Evolutionary conservation across 2,113 vertebrate species (phyloP), one percentile per base, ranked within the genome.

Genomic region (Xiphorhynchus elegans): DNA sequence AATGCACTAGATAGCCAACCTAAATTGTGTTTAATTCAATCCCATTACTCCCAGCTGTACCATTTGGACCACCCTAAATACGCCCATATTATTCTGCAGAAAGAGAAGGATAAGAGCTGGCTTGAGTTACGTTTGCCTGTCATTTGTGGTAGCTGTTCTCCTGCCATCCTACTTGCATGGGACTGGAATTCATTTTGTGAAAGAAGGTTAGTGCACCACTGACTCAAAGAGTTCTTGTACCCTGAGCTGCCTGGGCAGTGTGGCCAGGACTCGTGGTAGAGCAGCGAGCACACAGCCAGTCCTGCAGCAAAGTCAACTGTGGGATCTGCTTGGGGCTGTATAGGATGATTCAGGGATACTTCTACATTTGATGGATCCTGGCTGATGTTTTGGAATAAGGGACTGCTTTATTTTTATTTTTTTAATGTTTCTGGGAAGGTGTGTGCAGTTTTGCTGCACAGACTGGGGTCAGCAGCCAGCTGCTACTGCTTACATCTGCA

Each of bases 21-120:
- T 90, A 96, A 97, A 88, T 78, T 93, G 92, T 78, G 26, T 78
- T 96, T 97, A 95, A 94, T 93, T 95, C 93, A 93, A 60, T 64
- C 92, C 92, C 93, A 93, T 94, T 96, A 84, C 88, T 96, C 95
- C 92, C 95, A 97, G 93, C 85, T 96, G 96, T 53, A 91, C 92
- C 52, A 78, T 95, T 96, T 93, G 90, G 95, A 97, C 95, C 96
- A 96, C 96, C 95, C 93, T 92, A 95, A 94, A 86, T 70, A 78
- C 40, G 74, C 83, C 82, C 93, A 59, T 40, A 74, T 69, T 92
- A 60, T 75, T 91, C 63, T 20, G 2, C 64, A 91, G 90, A 86
- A 88, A 87, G 78, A 88, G 78, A 88, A 86, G 72, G 87, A 77
- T 42, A 79, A 90, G 95, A 94, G 88, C 93, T 96, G 92, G 75